phyloP scores from a whole-genome alignment of 1,140 invertebrate genomes.

The Aphaenogaster rudis region DNA sequence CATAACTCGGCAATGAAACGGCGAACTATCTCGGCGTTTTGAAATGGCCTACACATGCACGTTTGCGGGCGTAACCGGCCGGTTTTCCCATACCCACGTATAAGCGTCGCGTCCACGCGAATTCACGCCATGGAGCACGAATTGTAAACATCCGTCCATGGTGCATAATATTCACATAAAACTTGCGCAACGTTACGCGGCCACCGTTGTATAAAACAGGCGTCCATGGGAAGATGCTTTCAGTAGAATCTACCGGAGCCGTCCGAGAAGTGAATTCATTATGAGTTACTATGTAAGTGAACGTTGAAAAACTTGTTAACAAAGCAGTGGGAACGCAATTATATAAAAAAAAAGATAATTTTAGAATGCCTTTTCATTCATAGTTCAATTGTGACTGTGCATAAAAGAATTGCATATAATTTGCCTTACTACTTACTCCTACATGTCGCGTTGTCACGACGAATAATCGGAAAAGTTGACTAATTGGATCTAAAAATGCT shows the following conservation, averaged over 20 bases:
- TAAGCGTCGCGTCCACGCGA: conserved; percentile 51
- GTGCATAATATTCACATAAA: conserved; percentile 75
- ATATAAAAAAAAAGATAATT: background rate
- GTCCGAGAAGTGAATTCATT: conserved; percentile 35
- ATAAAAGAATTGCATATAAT: background rate
- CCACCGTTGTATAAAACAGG: conserved; percentile 77
- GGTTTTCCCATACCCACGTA: conserved; percentile 76
- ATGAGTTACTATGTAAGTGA: conserved; percentile 69
- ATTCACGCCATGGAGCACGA: conserved; percentile 68
- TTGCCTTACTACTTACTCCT: background rate
- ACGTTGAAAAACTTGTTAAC: background rate
- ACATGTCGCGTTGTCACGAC: background rate
- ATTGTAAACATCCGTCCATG: conserved; percentile 81
- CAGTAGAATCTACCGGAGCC: conserved; percentile 55
- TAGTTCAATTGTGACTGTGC: background rate
- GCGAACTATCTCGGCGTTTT: conserved; percentile 76
- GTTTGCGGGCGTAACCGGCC: conserved; percentile 38
- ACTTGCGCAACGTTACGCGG: conserved; percentile 72
- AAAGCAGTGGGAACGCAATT: background rate
- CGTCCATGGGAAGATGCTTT: conserved; percentile 61
- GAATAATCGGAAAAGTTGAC: background rate
- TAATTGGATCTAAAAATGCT: background rate
- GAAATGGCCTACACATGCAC: conserved; percentile 69
- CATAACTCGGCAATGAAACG: conserved; percentile 78
- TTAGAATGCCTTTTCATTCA: conserved; percentile 3